Conservation (phyloP, 1,140 invertebrate genomes). For the Drosophila teissieri region DNA sequence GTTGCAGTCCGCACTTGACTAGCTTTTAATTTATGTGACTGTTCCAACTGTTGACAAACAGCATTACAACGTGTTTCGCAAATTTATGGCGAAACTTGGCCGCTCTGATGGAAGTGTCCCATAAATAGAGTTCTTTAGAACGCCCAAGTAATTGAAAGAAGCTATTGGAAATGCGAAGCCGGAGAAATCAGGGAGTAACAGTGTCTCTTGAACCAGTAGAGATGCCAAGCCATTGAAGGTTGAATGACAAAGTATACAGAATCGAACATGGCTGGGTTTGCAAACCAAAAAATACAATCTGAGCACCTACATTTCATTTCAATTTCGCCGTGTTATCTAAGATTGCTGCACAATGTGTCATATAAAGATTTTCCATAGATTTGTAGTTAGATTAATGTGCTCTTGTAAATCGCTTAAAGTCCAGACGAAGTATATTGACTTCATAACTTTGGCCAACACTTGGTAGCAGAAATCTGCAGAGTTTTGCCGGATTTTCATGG, state of each 20-base stretch:
- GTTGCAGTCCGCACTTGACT: slow-evolving; percentile 74
- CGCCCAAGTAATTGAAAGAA: slow-evolving; percentile 50
- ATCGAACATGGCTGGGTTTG: not conserved
- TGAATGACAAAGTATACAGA: not conserved
- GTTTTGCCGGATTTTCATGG: slow-evolving; percentile 56
- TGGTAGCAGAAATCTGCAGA: slow-evolving; percentile 32
- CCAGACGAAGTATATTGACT: not conserved
- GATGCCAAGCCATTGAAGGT: no score
- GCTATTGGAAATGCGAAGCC: slow-evolving; percentile 33
- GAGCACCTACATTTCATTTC: not conserved
- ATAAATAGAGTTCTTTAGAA: slow-evolving; percentile 67
- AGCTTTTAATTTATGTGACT: slow-evolving; percentile 80
- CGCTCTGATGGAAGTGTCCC: slow-evolving; percentile 66
- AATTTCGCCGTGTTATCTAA: not conserved
- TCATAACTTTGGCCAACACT: slow-evolving; percentile 49
- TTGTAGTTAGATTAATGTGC: no score
- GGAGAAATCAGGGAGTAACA: slow-evolving; percentile 11
- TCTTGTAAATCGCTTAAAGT: not conserved
- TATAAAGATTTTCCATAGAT: no score
- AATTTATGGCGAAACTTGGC: slow-evolving; percentile 75
- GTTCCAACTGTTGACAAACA: slow-evolving; percentile 82
- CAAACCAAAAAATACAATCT: not conserved
- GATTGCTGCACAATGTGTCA: no score
- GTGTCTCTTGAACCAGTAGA: not conserved
- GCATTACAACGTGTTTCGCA: slow-evolving; percentile 78